phyloP scores from a whole-genome alignment of 2,888 invertebrate genomes.

The Aphidoletes aphidimyza region DNA sequence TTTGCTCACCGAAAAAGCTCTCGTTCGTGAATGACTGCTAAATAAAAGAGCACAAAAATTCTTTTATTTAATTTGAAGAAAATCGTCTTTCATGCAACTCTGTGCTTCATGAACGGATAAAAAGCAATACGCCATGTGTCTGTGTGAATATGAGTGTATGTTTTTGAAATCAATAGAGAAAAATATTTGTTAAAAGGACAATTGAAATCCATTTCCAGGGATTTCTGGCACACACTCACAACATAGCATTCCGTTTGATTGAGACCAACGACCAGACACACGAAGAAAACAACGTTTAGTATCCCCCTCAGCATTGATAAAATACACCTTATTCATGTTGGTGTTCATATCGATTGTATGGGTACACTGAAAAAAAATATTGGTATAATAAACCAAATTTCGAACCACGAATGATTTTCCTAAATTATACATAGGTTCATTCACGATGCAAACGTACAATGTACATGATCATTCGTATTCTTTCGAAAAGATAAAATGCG shows the following conservation, averaged over 20 bases:
- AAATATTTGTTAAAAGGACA: conserved; percentile 31
- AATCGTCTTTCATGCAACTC: conserved; percentile 16
- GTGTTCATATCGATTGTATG: too few species aligned
- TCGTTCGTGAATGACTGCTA: not conserved
- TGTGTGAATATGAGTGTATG: conserved; percentile 6
- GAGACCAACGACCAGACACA: too few species aligned
- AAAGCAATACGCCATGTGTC: not conserved
- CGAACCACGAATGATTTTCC: too few species aligned
- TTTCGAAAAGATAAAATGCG: too few species aligned
- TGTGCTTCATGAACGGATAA: not conserved
- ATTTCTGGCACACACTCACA: too few species aligned
- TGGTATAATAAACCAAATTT: too few species aligned
- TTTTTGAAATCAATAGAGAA: conserved; percentile 45
- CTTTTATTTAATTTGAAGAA: conserved; percentile 41
- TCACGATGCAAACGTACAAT: too few species aligned
- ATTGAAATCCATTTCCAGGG: conserved; percentile 2
- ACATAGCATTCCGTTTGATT: not conserved
- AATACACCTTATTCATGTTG: not conserved
- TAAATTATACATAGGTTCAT: too few species aligned
- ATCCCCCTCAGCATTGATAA: not conserved
- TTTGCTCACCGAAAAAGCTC: not conserved
- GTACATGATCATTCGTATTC: too few species aligned
- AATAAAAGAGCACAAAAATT: conserved; percentile 41
- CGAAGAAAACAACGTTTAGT: not conserved
- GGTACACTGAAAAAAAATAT: too few species aligned